These are phyloP conservation scores for Notolepis coatsorum DNA, from an alignment of 2,797 vertebrate genomes.

Conservation along the genomic window DNA sequence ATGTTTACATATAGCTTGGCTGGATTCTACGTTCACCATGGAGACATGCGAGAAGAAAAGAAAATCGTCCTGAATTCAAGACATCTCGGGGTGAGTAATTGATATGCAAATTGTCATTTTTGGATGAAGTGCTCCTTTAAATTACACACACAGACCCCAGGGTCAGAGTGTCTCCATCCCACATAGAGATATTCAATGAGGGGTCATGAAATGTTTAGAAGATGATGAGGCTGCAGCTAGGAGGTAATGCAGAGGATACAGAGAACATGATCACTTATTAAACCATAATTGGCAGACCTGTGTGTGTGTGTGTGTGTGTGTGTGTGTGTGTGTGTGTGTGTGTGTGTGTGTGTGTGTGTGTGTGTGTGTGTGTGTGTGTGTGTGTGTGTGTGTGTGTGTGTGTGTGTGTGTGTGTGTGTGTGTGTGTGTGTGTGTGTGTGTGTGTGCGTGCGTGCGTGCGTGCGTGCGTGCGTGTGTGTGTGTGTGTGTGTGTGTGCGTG, in stretches of 20 bases:
- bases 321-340: neutral
- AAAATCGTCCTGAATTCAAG: too few relatives aligned
- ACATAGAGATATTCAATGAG: conserved; percentile 45
- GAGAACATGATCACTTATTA: conserved; percentile 47
- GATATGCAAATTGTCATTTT: too few relatives aligned
- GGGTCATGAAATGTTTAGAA: conserved; percentile 55
- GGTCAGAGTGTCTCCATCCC: conserved; percentile 51
- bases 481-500: neutral
- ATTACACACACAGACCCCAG: conserved; percentile 32
- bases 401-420: neutral
- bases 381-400: neutral
- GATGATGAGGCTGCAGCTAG: conserved; percentile 40
- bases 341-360: neutral
- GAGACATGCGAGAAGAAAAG: too few relatives aligned
- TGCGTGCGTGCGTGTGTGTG: neutral
- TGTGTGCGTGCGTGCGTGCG: too few relatives aligned
- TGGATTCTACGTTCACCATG: too few relatives aligned
- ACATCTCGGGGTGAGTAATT: too few relatives aligned
- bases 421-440: neutral
- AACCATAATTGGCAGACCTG: conserved; percentile 35
- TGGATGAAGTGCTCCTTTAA: too few relatives aligned
- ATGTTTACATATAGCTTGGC: too few relatives aligned
- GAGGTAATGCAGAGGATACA: conserved; percentile 31
- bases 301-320: neutral
- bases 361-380: neutral